Evolutionary conservation across 2,797 vertebrate species (phyloP).

Genomic region (Falco cherrug): DNA sequence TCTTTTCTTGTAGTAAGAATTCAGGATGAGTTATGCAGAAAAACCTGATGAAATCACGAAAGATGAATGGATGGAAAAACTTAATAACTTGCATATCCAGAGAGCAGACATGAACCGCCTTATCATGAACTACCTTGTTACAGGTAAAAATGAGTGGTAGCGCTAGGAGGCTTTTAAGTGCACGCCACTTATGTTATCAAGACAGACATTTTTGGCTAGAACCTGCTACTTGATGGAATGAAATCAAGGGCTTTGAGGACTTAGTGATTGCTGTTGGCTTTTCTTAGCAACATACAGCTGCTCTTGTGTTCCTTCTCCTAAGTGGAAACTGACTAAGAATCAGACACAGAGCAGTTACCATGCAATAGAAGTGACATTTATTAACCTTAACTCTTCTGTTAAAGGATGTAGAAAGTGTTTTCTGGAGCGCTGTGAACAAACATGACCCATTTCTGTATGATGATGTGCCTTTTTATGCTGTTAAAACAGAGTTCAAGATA

Average conservation of each 20-base stretch:
- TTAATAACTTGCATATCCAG: conserved; percentile 98
- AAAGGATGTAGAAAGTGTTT: background rate
- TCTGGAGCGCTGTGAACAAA: background rate
- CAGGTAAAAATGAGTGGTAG: conserved; percentile 76
- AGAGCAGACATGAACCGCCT: conserved; percentile 99
- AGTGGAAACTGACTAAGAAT: background rate
- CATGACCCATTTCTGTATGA: background rate
- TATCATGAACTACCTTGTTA: conserved; percentile 99
- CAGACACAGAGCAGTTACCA: background rate
- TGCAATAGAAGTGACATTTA: background rate
- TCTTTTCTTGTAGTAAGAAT: conserved; percentile 56
- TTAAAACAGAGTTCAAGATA: background rate
- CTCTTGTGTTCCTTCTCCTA: background rate
- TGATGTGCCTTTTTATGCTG: background rate
- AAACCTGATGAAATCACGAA: conserved; percentile 97
- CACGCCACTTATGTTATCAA: background rate
- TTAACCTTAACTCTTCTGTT: background rate
- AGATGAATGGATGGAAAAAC: conserved; percentile 99
- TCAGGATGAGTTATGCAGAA: conserved; percentile 98
- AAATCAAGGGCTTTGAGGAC: background rate
- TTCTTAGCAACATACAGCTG: background rate
- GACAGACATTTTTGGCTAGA: background rate
- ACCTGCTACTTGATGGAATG: background rate
- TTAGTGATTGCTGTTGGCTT: background rate
- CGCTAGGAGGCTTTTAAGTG: background rate